Conservation (phyloP, 2,888 invertebrate genomes). For the Labia minor region DNA sequence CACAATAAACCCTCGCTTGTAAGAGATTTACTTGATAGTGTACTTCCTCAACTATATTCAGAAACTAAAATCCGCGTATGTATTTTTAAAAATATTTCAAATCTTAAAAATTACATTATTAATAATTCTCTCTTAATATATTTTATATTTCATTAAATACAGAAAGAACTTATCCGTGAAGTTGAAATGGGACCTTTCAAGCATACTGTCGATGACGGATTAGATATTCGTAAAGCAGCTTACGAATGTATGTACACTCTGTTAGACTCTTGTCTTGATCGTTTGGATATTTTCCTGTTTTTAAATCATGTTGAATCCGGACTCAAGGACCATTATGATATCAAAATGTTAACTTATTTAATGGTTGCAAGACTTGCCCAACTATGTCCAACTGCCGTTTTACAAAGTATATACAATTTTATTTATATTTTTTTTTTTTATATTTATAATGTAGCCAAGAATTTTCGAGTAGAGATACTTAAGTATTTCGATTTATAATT, state of each 20-base stretch:
- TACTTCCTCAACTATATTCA: constrained; percentile 85
- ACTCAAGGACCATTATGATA: constrained; percentile 82
- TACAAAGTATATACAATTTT: constrained; percentile 57
- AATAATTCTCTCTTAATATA: constrained; percentile 2
- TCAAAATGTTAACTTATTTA: constrained; percentile 97
- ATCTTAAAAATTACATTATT: not conserved
- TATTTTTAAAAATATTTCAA: constrained; percentile 19
- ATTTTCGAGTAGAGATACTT: not conserved
- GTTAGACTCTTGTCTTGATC: constrained; percentile 87
- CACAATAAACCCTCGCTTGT: constrained; percentile 97
- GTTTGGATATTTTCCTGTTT: constrained; percentile 94
- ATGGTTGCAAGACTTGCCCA: constrained; percentile 92
- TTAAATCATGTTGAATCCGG: constrained; percentile 94
- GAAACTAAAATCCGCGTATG: constrained; percentile 91
- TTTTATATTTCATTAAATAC: constrained; percentile 26
- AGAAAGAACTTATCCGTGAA: constrained; percentile 94
- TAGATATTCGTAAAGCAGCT: constrained; percentile 95
- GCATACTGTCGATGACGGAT: constrained; percentile 92
- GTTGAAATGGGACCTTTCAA: constrained; percentile 99
- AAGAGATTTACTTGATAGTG: constrained; percentile 73
- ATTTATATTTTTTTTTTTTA: constrained; percentile 24
- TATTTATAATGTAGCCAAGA: constrained; percentile 17
- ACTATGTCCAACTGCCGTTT: constrained; percentile 84
- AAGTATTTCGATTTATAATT: constrained; percentile 18
- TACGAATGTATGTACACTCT: constrained; percentile 99